phyloP scores from a whole-genome alignment of 2,797 vertebrate genomes.

The Sphaeramia orbicularis region DNA sequence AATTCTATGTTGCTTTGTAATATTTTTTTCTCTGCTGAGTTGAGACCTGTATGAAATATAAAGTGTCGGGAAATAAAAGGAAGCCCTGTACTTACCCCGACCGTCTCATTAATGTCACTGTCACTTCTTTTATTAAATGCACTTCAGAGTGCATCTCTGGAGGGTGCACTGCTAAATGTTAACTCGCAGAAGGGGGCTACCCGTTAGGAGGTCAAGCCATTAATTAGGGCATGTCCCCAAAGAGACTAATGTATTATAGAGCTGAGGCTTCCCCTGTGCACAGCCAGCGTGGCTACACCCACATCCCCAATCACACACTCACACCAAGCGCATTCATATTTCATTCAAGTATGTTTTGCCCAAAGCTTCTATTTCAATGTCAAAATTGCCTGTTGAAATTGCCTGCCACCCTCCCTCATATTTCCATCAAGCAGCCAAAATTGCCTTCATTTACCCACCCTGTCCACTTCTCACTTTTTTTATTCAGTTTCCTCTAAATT shows the following conservation, averaged over 20 bases:
- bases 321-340: conserved; percentile 65
- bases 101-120: conserved; percentile 78
- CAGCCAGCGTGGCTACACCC: conserved; percentile 62
- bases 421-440: conserved; percentile 52
- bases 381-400: conserved; percentile 68
- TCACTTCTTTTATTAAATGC: conserved; percentile 74
- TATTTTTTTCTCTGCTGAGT: conserved; percentile 65
- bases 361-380: conserved; percentile 68
- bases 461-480: conserved; percentile 36
- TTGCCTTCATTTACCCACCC: conserved; percentile 48
- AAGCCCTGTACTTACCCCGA: conserved; percentile 63
- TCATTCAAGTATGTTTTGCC: conserved; percentile 67
- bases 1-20: conserved; percentile 70
- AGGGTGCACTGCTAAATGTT: conserved; percentile 83
- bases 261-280: conserved; percentile 72
- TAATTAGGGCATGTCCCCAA: conserved; percentile 85
- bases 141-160: conserved; percentile 77
- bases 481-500: conserved; percentile 43
- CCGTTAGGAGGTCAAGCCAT: conserved; percentile 84
- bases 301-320: conserved; percentile 45
- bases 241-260: conserved; percentile 79
- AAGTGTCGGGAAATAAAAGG: conserved; percentile 81
- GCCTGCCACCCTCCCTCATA: conserved; percentile 38
- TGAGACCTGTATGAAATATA: conserved; percentile 75
- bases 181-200: conserved; percentile 82